Evolutionary conservation across 2,113 vertebrate genomes (phyloP).

Genomic region (Pyrgilauda ruficollis): DNA sequence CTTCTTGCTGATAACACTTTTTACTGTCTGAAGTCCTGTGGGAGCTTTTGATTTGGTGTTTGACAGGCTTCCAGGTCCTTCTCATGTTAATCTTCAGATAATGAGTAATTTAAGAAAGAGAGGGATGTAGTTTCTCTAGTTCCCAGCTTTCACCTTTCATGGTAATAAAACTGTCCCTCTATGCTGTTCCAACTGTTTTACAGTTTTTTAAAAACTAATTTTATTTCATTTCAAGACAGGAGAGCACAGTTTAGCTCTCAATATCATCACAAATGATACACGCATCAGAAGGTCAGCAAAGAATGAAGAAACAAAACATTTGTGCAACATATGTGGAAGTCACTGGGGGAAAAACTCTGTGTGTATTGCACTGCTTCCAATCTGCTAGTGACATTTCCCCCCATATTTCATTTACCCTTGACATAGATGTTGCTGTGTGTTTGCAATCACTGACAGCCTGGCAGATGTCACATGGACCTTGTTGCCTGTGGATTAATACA

Average conservation of each 20-base stretch:
- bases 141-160: neutral
- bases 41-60: constrained; percentile 3
- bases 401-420: neutral
- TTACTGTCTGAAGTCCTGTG: neutral
- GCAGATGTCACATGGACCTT: neutral
- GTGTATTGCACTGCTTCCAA: neutral
- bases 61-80: neutral
- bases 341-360: neutral
- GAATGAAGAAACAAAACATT: neutral
- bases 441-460: neutral
- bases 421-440: neutral
- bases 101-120: neutral
- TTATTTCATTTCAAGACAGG: neutral
- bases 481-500: neutral
- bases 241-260: neutral
- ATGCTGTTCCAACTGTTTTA: neutral
- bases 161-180: neutral
- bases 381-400: neutral
- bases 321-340: neutral
- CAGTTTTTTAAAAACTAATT: neutral
- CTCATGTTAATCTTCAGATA: constrained; percentile 17
- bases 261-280: neutral
- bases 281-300: neutral
- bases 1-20: neutral
- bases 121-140: neutral